Evolutionary conservation across 2,888 invertebrate genomes (phyloP), one percentile per base, ranked within the genome.

Genomic region (Frankliniella fusca): DNA sequence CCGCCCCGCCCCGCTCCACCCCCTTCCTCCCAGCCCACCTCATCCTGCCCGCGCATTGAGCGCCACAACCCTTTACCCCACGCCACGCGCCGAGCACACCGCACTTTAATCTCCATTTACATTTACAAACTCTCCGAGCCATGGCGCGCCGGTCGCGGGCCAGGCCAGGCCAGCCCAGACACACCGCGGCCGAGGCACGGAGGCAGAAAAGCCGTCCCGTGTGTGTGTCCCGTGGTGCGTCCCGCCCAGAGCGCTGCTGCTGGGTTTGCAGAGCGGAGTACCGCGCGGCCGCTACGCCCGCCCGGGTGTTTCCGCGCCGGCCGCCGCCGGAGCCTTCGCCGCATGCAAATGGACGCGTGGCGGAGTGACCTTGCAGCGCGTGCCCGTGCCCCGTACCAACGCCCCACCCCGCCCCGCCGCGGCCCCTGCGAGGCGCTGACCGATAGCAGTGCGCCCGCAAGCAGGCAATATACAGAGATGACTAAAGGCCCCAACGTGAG

Each of bases 51-150:
- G 70, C 38, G 38, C 38, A 38, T 5, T 38, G 38, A 38, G 12
- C 70, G 23, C 54, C 18, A 0, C 18, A 15, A 54, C 54, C 18
- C 54, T 20, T 12, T 20, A 12, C 70, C 70, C 70, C 27, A 12
- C 70, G 23, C 70, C 9, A 20, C 54, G 18, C 27, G 11, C 27
- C 70, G 12, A 23, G 27, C 27, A 5, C 8, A 27, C 9, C 23
- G 23, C 70, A 27, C 70, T 76, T 76, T 76, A 76, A 76, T 76
- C 70, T 76, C 70, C 70, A 76, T 76, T 38, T 76, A 76, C 27
- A 76, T 76, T 76, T 76, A 76, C 70, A 76, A 76, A 76, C 38
- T 76, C 70, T 12, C 23, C 70, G 70, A 9, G 27, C 27, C 70
- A 5, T 38, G 38, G 38, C 38, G 38, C 5, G 38, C 3, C 38